Evolutionary conservation across 2,888 invertebrate genomes (phyloP).

Genomic region (Meandrusa payeni): DNA sequence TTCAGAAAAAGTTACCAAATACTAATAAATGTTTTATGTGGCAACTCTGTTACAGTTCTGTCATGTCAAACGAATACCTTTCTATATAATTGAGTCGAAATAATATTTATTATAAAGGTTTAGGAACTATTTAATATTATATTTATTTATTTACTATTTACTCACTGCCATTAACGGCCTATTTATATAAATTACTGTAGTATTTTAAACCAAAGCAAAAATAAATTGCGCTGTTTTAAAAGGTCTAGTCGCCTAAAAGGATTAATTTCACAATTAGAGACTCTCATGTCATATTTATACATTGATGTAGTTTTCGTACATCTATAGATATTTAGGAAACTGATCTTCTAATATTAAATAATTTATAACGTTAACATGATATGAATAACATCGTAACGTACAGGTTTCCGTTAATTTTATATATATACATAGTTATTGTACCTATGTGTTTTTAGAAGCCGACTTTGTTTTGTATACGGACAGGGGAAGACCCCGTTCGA

Average conservation of each 20-base stretch:
- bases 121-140: slow-evolving; percentile 27
- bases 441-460: too few relatives aligned
- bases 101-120: slow-evolving; percentile 14
- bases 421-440: too few relatives aligned
- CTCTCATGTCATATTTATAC: neutral
- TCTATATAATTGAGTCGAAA: neutral
- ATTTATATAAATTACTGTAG: slow-evolving; percentile 6
- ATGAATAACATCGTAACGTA: too few relatives aligned
- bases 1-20: slow-evolving; percentile 20
- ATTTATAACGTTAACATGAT: too few relatives aligned
- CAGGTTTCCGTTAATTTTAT: too few relatives aligned
- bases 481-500: slow-evolving; percentile 11
- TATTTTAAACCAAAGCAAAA: slow-evolving; percentile 63
- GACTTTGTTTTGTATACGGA: too few relatives aligned
- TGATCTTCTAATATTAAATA: too few relatives aligned
- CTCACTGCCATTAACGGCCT: slow-evolving; percentile 16
- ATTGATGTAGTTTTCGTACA: too few relatives aligned
- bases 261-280: neutral
- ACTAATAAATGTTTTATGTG: neutral
- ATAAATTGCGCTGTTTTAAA: slow-evolving; percentile 54
- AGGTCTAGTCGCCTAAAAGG: slow-evolving; percentile 58
- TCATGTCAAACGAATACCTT: neutral
- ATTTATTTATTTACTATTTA: slow-evolving; percentile 40
- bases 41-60: neutral
- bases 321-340: too few relatives aligned